Base-by-base conservation (phyloP, 1,140 invertebrate species). In the Drosophila oshimai region DNA sequence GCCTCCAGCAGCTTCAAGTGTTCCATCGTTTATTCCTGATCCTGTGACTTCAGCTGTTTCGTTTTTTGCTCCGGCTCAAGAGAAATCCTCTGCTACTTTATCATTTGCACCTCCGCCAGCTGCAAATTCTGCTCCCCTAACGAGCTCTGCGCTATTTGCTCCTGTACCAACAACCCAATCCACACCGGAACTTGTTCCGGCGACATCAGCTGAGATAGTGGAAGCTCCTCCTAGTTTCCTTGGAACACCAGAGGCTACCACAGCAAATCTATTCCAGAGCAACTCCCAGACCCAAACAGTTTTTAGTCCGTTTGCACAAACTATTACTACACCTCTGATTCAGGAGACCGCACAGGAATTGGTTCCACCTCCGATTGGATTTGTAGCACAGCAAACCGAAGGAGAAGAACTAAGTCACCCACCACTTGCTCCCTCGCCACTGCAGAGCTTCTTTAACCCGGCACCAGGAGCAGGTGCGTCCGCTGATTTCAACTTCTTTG, bases 231-330 rank as follows among this genome's bases (percentile, higher is more conserved):
- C 29, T 18, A 45, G 9, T 26, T 55, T 54, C 24, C 34, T 47
- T 31, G 46, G 42, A 50, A n/a, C 65, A 3, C 6, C 46, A 10
- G 64, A 58, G 1, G 42, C 26, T 2, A 53, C 54, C 24, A 12
- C 39, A 9, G 33, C 55, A 2, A 60, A 17, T 37, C 36, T 78
- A 5, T 65, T 62, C 18, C 42, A 36, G 1, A 34, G 57, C 33
- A 18, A 67, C 41, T 10, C 51, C 36, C 42, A 65, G 4, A 78
- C 79, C 6, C 69, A 81, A 33, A 84, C 84, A 2, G 74, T 79
- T 36, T 89, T 73, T 26, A 88, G 87, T 69, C 84, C 84, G 6
- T 83, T 88, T 42, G 51, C 71, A 6, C 73, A 83, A 39, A 77
- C 70, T 5, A 45, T 78, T 20, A 71, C 65, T 9, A 89, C 77